These are phyloP conservation scores for Pseudomyrmex gracilis DNA, from an alignment of 1,140 invertebrate species.

Conservation along the genomic window DNA sequence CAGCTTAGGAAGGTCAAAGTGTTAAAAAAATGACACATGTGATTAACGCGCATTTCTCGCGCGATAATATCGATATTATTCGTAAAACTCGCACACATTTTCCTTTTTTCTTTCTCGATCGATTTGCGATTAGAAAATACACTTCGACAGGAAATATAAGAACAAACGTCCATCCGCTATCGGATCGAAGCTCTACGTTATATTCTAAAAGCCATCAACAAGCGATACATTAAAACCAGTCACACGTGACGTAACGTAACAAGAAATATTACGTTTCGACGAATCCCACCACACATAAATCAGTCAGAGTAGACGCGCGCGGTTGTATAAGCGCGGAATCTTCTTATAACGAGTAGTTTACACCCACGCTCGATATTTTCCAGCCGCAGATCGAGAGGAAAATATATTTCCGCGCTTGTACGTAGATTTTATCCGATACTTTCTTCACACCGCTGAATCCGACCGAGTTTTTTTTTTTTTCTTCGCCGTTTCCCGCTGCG, in stretches of 20 bases:
- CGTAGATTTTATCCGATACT: slow-evolving; percentile 39
- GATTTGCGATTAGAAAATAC: neutral
- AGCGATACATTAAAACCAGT: neutral
- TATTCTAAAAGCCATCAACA: neutral
- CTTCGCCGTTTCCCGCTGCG: neutral
- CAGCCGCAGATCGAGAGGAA: neutral
- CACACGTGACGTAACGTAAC: slow-evolving; percentile 15
- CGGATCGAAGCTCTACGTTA: neutral
- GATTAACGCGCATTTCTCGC: too few relatives aligned
- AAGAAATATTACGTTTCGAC: neutral
- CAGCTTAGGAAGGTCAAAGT: too few relatives aligned
- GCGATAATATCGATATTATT: too few relatives aligned
- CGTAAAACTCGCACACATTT: neutral
- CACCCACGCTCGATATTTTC: slow-evolving; percentile 27
- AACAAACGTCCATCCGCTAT: neutral
- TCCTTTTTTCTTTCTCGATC: neutral
- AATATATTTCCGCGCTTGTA: slow-evolving; percentile 31
- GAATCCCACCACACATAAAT: neutral
- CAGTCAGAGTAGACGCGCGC: neutral
- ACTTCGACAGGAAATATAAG: neutral
- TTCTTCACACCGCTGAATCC: neutral
- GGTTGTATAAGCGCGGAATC: slow-evolving; percentile 2
- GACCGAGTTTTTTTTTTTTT: slow-evolving; percentile 13
- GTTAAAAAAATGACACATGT: too few relatives aligned
- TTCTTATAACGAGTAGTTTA: slow-evolving; percentile 38